Base-by-base conservation (phyloP, 2,888 invertebrate species). In the Clostera curtula region DNA sequence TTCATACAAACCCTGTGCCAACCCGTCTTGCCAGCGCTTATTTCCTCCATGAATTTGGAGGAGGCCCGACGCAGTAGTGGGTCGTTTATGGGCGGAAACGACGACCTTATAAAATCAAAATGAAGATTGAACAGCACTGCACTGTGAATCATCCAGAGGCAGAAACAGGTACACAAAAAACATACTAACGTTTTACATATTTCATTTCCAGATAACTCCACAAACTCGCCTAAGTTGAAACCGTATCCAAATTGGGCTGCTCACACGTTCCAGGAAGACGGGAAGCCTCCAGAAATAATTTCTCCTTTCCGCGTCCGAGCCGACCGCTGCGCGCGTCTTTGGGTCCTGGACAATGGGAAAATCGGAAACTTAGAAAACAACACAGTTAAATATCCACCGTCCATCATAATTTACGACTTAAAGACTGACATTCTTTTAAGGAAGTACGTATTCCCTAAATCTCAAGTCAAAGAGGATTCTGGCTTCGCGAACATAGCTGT, bases 211-310 rank as follows among this genome's bases (percentile, higher is more conserved):
- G 91, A 91, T 55, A 87, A 80, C 29, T 75, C 86, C 0, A 86
- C 85, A 0, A 86, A 83, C 30, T 90, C 91, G 3, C 93, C 93
- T 0, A 80, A 86, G 18, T 66, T 93, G 30, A 89, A 82, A n/a
- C 93, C 93, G 0, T 93, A 90, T 48, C 93, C 93, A 1, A 90
- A 88, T 45, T 93, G 93, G 93, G 88, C 89, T 34, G 90, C 92
- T 0, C 93, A 93, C 54, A 88, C 89, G 20, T 86, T 73, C 19
- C 71, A 63, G 5, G 67, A 62, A 9, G 82, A 77, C 2, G 71
- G 70, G 1, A 72, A 67, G n/a, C 83, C 85, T 0, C 87, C 90
- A 1, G 90, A 91, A 58, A 86, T 93, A 25, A 86, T 92, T 0
- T 92, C 92, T 0, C 90, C 92, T 0, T 92, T 90, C 65, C 80